phyloP scores from a whole-genome alignment of 1,140 invertebrate species.

The Zaprionus taronus region DNA sequence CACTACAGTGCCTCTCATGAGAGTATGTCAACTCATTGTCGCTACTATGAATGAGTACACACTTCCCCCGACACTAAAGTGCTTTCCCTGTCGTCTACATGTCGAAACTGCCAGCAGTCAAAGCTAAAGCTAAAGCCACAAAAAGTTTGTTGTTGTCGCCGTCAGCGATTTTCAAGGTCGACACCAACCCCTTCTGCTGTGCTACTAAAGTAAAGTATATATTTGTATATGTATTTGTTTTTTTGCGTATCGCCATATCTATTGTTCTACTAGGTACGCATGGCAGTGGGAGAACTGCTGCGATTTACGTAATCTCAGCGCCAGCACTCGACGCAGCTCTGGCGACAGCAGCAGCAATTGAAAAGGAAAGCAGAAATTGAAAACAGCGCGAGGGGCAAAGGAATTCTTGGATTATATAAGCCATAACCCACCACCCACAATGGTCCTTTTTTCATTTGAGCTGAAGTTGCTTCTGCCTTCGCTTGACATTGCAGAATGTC shows the following conservation, averaged over 20 bases:
- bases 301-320: slow-evolving; percentile 73
- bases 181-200: slow-evolving; percentile 28
- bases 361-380: slow-evolving; percentile 60
- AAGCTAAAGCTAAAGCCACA: slow-evolving; percentile 11
- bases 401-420: slow-evolving; percentile 37
- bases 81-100: slow-evolving; percentile 25
- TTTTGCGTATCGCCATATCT: slow-evolving; percentile 29
- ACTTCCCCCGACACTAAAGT: slow-evolving; percentile 26
- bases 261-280: slow-evolving; percentile 35
- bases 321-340: slow-evolving; percentile 54
- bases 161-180: slow-evolving; percentile 46
- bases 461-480: slow-evolving; percentile 3
- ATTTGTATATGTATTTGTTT: slow-evolving; percentile 25
- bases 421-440: background rate
- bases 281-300: background rate
- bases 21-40: background rate
- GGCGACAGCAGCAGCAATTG: slow-evolving; percentile 48
- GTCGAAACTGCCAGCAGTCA: slow-evolving; percentile 20
- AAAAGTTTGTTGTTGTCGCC: slow-evolving; percentile 34
- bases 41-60: background rate
- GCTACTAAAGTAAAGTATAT: slow-evolving; percentile 14
- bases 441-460: slow-evolving; percentile 5
- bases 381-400: slow-evolving; percentile 27
- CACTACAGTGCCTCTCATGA: background rate
- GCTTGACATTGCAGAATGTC: slow-evolving; percentile 54